phyloP scores from a whole-genome alignment of 2,113 vertebrate species.

The Paratilapia polleni region DNA sequence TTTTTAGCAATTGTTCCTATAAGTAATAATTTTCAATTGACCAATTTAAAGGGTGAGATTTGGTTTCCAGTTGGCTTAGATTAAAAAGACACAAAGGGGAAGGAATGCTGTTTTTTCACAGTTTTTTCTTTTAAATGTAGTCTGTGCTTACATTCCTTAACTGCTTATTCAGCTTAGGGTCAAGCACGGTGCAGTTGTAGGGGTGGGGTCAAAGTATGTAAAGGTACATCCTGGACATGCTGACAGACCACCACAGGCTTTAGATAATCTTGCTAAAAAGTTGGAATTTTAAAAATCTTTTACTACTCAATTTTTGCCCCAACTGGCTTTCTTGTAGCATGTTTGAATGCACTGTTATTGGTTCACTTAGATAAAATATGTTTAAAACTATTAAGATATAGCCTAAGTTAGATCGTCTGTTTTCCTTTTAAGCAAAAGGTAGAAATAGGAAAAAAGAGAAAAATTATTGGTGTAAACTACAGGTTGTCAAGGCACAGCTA shows the following conservation, averaged over 20 bases:
- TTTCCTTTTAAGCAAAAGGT: neutral
- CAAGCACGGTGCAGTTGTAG: neutral
- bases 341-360: neutral
- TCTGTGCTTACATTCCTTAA: no score
- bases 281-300: no score
- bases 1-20: no score
- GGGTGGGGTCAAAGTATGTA: neutral
- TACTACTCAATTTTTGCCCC: neutral
- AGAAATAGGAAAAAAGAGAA: neutral
- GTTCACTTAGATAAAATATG: neutral
- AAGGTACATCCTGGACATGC: neutral
- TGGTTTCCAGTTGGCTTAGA: no score
- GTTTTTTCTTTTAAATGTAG: no score
- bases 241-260: neutral
- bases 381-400: neutral
- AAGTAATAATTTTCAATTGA: neutral
- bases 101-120: no score
- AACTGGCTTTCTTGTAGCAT: neutral
- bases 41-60: neutral
- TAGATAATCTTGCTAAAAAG: neutral
- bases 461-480: neutral
- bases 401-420: neutral
- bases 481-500: constrained; percentile 9
- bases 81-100: neutral
- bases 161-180: no score